Base-by-base conservation (phyloP, 2,797 vertebrate species). In the Toxotes lorentzi region DNA sequence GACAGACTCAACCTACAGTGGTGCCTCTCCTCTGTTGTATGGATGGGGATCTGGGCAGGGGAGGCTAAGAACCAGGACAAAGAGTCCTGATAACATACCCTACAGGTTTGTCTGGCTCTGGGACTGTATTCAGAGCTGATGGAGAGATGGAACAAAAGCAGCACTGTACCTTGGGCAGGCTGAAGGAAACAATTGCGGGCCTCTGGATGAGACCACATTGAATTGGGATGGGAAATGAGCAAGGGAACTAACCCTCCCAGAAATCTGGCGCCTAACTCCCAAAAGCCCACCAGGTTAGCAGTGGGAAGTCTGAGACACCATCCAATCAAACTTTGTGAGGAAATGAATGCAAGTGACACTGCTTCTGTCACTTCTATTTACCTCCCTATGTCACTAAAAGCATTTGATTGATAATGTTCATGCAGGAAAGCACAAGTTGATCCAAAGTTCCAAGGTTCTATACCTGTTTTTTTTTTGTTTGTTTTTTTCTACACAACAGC, bases 131-230 rank as follows among this genome's bases (percentile, higher is more conserved):
- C 95, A 95, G 84, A 81, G 94, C 92, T 90, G 89, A 88, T 87
- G 93, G 92, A 90, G 91, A 86, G 88, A 86, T 78, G 60, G 95
- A 97, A 98, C 96, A 98, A 97, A 97, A 97, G 96, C 91, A 59
- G 93, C 94, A 95, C 95, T 98, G 96, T 98, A 97, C 96, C 94
- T 95, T 93, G 90, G 91, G 76, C 88, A 88, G 94, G 92, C 93
- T 93, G 86, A 88, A 90, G 91, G 93, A 95, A 96, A 96, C 95
- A 96, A 96, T 95, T 91, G 91, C 81, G 2, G 93, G 93, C 62
- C 91, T 90, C 93, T 93, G 94, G 96, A 96, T 96, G 96, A 96
- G 96, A 96, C 96, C 93, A 93, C 95, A 95, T 91, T 94, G 93
- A 93, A 94, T 92, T 94, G 91, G 92, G 92, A 96, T 83, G 70